These are phyloP conservation scores for Mirza zaza DNA, from an alignment of 2,113 vertebrate species.

Conservation along the genomic window DNA sequence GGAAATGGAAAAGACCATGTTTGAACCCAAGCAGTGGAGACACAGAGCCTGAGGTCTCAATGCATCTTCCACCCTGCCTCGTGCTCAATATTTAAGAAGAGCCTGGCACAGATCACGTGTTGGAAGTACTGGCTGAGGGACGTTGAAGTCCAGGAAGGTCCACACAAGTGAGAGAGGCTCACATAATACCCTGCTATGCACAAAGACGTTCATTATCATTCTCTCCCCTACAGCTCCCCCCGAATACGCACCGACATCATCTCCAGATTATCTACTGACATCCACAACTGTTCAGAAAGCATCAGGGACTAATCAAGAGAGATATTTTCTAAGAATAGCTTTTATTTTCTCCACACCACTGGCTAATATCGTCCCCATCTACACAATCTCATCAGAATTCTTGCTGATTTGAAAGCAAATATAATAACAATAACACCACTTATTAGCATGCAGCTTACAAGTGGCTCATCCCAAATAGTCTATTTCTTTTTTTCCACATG, in stretches of 20 bases:
- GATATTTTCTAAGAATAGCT: slow-evolving; percentile 68
- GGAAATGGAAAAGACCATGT: neutral
- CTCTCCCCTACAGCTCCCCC: neutral
- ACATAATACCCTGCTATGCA: rapidly evolving
- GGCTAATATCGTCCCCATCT: slow-evolving; percentile 55
- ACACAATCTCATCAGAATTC: slow-evolving; percentile 65
- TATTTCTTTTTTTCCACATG: slow-evolving; percentile 66
- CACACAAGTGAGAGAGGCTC: rapidly evolving
- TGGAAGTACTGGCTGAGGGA: neutral
- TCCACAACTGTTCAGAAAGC: slow-evolving; percentile 11
- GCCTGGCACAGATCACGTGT: rapidly evolving
- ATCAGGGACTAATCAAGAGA: slow-evolving; percentile 52
- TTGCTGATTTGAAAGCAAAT: slow-evolving; percentile 75
- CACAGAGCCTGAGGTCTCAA: neutral
- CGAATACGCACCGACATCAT: neutral
- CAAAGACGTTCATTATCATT: neutral
- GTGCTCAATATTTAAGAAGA: rapidly evolving
- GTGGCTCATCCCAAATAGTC: slow-evolving; percentile 50
- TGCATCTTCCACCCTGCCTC: neutral
- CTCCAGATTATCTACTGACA: neutral
- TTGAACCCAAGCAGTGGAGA: neutral
- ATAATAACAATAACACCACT: slow-evolving; percentile 48
- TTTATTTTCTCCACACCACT: slow-evolving; percentile 65
- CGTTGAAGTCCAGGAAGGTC: neutral
- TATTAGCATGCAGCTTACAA: slow-evolving; percentile 66